Evolutionary conservation across 1,140 invertebrate species (phyloP).

Genomic region (Thalassaphorura encarpata): DNA sequence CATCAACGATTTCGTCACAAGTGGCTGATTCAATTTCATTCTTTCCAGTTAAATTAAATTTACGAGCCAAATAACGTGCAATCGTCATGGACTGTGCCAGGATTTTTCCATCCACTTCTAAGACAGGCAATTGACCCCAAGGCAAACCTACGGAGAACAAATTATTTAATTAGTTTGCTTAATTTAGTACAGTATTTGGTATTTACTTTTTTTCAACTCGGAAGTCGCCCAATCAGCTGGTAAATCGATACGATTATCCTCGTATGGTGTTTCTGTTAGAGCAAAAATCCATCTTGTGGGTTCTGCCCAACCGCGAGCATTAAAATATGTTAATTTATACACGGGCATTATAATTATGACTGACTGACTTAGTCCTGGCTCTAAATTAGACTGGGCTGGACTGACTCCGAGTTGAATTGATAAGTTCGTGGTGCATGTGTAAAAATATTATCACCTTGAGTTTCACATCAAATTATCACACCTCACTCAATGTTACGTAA

Average conservation of each 20-base stretch:
- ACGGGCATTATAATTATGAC: too few relatives aligned
- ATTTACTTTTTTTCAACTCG: not conserved
- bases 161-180: not conserved
- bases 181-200: not conserved
- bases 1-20: conserved; percentile 19
- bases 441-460: too few relatives aligned
- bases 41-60: conserved; percentile 19
- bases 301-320: conserved; percentile 46
- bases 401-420: too few relatives aligned
- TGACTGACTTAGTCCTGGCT: too few relatives aligned
- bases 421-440: too few relatives aligned
- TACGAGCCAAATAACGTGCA: conserved; percentile 18
- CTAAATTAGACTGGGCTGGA: too few relatives aligned
- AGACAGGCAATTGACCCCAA: conserved; percentile 11
- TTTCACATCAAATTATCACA: too few relatives aligned
- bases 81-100: conserved; percentile 18
- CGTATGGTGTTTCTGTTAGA: conserved; percentile 51
- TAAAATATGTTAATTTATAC: conserved; percentile 43
- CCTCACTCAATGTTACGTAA: too few relatives aligned
- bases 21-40: conserved; percentile 16
- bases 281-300: conserved; percentile 54
- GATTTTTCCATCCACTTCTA: conserved; percentile 3
- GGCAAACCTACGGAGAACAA: not conserved
- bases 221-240: not conserved
- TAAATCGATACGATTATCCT: conserved; percentile 39